Conservation (phyloP, 2,797 vertebrate species). For the Leucoraja ocellata region DNA sequence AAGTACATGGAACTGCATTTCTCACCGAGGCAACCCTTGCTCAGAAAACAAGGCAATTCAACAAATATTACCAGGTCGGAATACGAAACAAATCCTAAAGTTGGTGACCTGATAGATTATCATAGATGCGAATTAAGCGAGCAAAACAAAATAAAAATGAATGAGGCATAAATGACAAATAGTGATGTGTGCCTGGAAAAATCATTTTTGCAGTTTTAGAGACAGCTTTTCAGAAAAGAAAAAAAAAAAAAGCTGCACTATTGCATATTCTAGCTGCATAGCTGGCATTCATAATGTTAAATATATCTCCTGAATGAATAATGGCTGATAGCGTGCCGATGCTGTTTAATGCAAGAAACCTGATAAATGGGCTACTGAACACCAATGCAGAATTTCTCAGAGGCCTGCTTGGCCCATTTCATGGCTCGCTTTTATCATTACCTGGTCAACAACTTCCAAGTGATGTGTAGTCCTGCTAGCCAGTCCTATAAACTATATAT, state of each 20-base stretch:
- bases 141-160: neutral
- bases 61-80: neutral
- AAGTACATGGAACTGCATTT: neutral
- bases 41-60: neutral
- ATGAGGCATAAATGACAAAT: neutral
- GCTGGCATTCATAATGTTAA: neutral
- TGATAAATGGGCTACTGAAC: too few relatives aligned
- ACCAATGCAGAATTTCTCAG: neutral
- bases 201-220: neutral
- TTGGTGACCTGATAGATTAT: neutral
- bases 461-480: neutral
- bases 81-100: neutral
- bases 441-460: neutral
- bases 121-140: neutral
- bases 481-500: neutral
- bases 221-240: neutral
- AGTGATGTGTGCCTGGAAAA: neutral
- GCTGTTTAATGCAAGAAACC: neutral
- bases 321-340: neutral
- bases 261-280: neutral
- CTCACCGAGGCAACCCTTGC: neutral
- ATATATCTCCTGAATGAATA: neutral
- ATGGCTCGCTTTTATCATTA: neutral
- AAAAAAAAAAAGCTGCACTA: neutral
- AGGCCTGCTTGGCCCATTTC: neutral